A percentile compares a stretch with the other conserved stretches of the same genome.
phyloP scores from a whole-genome alignment of 2,113 vertebrate genomes.

The Gnathonemus echidnorhynchus region DNA sequence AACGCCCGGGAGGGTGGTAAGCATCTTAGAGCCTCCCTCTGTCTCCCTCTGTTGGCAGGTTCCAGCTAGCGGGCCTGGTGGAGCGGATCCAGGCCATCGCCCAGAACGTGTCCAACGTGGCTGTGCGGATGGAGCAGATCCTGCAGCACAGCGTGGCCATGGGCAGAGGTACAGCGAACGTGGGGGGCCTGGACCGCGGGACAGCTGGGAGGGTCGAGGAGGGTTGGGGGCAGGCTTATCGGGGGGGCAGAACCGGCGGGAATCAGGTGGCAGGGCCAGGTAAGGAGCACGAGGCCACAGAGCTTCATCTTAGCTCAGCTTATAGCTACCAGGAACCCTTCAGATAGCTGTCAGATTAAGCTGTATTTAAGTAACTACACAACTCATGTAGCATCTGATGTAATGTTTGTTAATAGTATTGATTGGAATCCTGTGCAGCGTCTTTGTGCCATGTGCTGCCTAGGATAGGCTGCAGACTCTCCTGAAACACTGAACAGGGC shows the following conservation, averaged over 20 bases:
- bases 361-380: neutral
- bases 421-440: neutral
- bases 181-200: neutral
- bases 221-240: neutral
- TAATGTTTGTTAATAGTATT: neutral
- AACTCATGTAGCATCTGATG: neutral
- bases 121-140: constrained; percentile 87
- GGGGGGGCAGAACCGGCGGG: neutral
- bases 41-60: constrained; percentile 52
- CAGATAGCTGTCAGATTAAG: neutral
- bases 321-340: neutral
- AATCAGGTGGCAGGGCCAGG: neutral
- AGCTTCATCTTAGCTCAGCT: neutral
- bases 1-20: neutral
- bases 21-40: neutral
- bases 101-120: constrained; percentile 91
- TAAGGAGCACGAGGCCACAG: neutral
- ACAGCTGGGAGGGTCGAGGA: neutral
- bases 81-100: constrained; percentile 94
- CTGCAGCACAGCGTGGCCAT: constrained; percentile 76
- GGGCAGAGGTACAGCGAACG: constrained; percentile 59
- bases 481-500: neutral
- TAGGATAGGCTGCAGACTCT: neutral
- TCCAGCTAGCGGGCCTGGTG: constrained; percentile 74
- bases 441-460: neutral